phyloP scores from a whole-genome alignment of 2,113 vertebrate species.

The Opisthocomus hoazin region DNA sequence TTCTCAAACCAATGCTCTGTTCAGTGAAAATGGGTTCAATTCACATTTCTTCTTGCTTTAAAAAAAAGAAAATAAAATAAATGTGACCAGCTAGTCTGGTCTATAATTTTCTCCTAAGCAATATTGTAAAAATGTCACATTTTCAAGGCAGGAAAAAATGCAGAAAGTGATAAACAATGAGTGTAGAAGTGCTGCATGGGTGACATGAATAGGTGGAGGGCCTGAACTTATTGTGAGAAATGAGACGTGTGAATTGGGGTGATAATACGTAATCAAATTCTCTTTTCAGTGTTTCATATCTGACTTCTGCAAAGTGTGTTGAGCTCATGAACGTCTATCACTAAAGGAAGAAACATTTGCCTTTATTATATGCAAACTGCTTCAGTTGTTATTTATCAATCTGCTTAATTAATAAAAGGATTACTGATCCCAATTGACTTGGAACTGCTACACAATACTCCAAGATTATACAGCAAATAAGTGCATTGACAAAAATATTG shows the following conservation, averaged over 20 bases:
- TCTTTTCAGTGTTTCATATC: neutral
- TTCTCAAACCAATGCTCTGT: slow-evolving; percentile 7
- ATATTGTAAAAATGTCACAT: neutral
- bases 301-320: neutral
- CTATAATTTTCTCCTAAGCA: slow-evolving; percentile 16
- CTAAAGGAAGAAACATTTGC: neutral
- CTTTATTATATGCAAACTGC: neutral
- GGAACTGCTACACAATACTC: neutral
- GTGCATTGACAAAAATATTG: neutral
- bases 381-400: neutral
- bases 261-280: neutral
- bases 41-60: slow-evolving; percentile 23
- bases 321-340: neutral
- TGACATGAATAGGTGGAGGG: neutral
- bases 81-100: neutral
- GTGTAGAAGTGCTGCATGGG: neutral
- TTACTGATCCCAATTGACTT: neutral
- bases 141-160: slow-evolving; percentile 20
- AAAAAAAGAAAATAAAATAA: neutral
- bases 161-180: neutral
- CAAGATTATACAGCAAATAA: neutral
- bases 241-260: neutral
- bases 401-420: neutral
- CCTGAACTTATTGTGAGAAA: neutral
- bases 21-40: slow-evolving; percentile 12